Conservation (phyloP, 2,797 vertebrate genomes). For the Microchirus variegatus region DNA sequence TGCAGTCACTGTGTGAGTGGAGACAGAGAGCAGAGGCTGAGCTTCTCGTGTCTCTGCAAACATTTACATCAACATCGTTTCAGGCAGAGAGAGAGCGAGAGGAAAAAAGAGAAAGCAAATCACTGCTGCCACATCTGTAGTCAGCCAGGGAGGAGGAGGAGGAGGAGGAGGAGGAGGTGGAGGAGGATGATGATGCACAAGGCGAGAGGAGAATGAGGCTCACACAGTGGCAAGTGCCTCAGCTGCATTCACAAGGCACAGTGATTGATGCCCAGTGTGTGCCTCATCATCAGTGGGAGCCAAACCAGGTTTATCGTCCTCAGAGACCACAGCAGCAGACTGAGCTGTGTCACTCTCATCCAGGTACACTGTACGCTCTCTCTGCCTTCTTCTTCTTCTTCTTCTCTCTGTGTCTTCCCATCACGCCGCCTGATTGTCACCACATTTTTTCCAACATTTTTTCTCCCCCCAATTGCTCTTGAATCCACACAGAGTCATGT, state of each 20-base stretch:
- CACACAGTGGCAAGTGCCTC: slow-evolving; percentile 51
- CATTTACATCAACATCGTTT: slow-evolving; percentile 69
- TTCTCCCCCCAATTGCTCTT: slow-evolving; percentile 10
- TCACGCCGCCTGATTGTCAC: slow-evolving; percentile 27
- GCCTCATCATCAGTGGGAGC: slow-evolving; percentile 60
- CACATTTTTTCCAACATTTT: slow-evolving; percentile 24
- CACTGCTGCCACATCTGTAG: slow-evolving; percentile 57
- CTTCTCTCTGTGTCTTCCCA: slow-evolving; percentile 23
- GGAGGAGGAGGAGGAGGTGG: slow-evolving; percentile 17
- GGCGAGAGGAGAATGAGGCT: slow-evolving; percentile 47
- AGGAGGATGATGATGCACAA: slow-evolving; percentile 45
- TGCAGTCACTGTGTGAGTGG: slow-evolving; percentile 76
- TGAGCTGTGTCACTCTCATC: slow-evolving; percentile 60
- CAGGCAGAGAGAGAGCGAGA: background rate
- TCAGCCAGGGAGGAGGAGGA: slow-evolving; percentile 45
- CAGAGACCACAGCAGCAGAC: slow-evolving; percentile 68
- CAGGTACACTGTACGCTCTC: slow-evolving; percentile 65
- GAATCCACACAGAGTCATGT: slow-evolving; percentile 4
- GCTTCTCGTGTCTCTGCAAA: slow-evolving; percentile 68
- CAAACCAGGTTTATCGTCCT: slow-evolving; percentile 64
- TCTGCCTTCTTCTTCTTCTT: slow-evolving; percentile 22
- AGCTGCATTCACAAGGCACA: slow-evolving; percentile 60
- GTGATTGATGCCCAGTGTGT: slow-evolving; percentile 69
- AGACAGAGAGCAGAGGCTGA: slow-evolving; percentile 54
- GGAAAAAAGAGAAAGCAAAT: slow-evolving; percentile 12